Conservation (phyloP, 1,140 invertebrate genomes). For the Formica selysi region DNA sequence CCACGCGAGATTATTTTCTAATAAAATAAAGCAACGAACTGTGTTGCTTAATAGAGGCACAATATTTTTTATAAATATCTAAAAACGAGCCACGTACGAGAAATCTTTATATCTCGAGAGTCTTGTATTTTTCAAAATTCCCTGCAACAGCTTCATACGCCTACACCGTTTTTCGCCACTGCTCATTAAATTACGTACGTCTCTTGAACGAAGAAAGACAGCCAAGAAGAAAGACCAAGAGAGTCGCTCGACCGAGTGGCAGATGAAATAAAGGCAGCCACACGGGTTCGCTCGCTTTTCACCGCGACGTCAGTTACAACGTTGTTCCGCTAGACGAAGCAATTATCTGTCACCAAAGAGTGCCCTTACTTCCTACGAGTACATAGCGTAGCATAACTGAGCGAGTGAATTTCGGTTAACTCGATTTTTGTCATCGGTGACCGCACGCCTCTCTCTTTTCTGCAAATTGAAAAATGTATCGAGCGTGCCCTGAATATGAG, state of each 20-base stretch:
- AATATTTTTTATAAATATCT: not conserved
- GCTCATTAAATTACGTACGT: constrained; percentile 42
- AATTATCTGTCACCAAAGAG: constrained; percentile 75
- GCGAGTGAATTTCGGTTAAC: constrained; percentile 53
- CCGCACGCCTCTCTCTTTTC: constrained; percentile 8
- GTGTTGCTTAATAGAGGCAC: not conserved
- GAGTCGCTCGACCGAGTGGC: constrained; percentile 38
- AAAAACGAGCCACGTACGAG: not conserved
- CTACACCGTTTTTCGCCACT: not conserved
- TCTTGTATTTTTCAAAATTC: not conserved
- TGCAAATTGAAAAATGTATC: constrained; percentile 52
- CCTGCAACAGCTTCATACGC: not conserved
- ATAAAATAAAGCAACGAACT: constrained; percentile 26
- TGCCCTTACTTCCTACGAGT: constrained; percentile 46
- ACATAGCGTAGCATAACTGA: not conserved
- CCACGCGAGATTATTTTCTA: constrained; percentile 45
- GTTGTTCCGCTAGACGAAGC: constrained; percentile 72
- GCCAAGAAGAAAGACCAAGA: constrained; percentile 25
- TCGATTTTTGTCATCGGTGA: constrained; percentile 67
- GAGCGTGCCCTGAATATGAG: constrained; percentile 29
- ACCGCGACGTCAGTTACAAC: constrained; percentile 74
- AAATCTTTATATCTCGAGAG: not conserved
- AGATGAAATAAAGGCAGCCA: constrained; percentile 69
- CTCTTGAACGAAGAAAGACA: constrained; percentile 57
- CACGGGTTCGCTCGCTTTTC: constrained; percentile 71